Evolutionary conservation across 2,888 invertebrate genomes (phyloP).

Genomic region (Polia nebulosa): DNA sequence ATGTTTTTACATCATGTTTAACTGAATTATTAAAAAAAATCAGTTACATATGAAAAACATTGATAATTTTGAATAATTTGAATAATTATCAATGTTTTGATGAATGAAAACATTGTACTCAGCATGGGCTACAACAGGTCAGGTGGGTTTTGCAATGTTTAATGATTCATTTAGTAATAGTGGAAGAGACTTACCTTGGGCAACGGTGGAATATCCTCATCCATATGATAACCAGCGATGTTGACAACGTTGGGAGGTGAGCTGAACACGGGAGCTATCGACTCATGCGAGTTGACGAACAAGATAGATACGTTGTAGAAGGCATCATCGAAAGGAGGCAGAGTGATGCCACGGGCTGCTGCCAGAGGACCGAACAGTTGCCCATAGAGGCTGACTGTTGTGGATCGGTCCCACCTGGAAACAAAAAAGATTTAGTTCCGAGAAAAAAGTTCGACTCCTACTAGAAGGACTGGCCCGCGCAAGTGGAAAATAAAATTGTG

Average conservation of each 20-base stretch:
- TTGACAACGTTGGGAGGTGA: constrained; percentile 78
- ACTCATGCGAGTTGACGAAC: constrained; percentile 77
- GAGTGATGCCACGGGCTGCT: constrained; percentile 65
- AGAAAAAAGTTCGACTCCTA: too few relatives aligned
- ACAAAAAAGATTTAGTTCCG: background rate
- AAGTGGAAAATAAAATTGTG: too few relatives aligned
- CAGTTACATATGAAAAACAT: too few relatives aligned
- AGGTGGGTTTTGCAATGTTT: too few relatives aligned
- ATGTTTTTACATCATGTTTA: too few relatives aligned
- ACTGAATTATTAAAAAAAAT: too few relatives aligned
- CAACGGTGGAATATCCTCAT: constrained; percentile 70
- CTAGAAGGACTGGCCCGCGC: too few relatives aligned
- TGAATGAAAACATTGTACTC: too few relatives aligned
- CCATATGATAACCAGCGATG: constrained; percentile 80
- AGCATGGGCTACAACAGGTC: too few relatives aligned
- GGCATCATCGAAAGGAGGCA: constrained; percentile 70
- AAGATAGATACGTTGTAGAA: constrained; percentile 74
- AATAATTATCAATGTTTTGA: too few relatives aligned
- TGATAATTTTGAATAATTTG: too few relatives aligned
- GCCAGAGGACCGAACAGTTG: constrained; percentile 70
- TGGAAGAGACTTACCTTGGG: constrained; percentile 75
- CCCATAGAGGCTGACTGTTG: constrained; percentile 61
- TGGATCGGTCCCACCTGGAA: background rate
- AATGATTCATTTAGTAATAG: too few relatives aligned
- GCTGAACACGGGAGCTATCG: constrained; percentile 68